Conservation (phyloP, 1,140 invertebrate genomes). For the Mamestra configurata region DNA sequence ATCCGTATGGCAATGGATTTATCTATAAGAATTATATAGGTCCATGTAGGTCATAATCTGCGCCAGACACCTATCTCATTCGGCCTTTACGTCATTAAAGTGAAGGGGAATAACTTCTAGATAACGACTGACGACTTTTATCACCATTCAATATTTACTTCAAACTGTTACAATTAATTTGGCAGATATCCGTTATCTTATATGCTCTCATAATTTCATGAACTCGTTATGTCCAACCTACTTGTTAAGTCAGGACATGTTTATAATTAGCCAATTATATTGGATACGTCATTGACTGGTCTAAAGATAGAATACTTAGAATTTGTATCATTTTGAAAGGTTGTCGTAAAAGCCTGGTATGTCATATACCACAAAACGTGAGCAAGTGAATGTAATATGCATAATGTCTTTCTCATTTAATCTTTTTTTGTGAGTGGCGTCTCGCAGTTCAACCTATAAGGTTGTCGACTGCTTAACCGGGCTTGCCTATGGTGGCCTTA, state of each 20-base stretch:
- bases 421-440: too few relatives aligned
- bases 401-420: too few relatives aligned
- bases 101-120: not conserved
- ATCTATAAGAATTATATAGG: too few relatives aligned
- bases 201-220: conserved; percentile 2
- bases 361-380: too few relatives aligned
- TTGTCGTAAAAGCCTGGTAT: not conserved
- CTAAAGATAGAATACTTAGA: not conserved
- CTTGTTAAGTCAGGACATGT: not conserved
- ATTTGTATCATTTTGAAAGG: not conserved
- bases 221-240: not conserved
- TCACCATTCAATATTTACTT: conserved; percentile 5
- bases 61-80: not conserved
- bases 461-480: too few relatives aligned
- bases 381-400: too few relatives aligned
- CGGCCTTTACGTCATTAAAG: not conserved
- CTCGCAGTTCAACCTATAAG: too few relatives aligned
- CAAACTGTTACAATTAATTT: conserved; percentile 10
- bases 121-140: not conserved
- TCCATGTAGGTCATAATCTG: too few relatives aligned
- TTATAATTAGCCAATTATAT: not conserved
- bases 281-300: not conserved
- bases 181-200: not conserved
- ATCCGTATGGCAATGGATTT: too few relatives aligned
- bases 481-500: too few relatives aligned